Evolutionary conservation across 2,888 invertebrate species (phyloP), one percentile per base, ranked within the genome.

Genomic region (Cheilosia grossa): DNA sequence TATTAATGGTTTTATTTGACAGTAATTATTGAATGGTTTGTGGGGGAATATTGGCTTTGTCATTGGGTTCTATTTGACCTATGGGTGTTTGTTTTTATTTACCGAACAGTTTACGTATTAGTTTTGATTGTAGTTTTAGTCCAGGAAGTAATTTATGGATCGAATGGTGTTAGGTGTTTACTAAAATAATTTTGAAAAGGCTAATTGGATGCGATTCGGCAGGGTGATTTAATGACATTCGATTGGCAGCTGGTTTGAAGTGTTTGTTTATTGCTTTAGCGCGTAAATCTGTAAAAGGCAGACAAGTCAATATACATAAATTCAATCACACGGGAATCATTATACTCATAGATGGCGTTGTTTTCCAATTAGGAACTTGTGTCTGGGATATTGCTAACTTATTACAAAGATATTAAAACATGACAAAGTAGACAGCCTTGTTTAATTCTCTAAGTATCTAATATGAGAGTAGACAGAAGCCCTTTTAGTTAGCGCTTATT

Each of bases 1-100:
- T 49, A 15, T 64, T 19, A 37, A 17, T 4, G 15, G 19, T 37
- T 51, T 49, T 24, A 49, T 64, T 63, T 33, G 63, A 33, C 17
- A 61, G 27, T 17, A 47, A 19, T 30, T 47, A 63, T 63, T 17
- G 15, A 21, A n/a, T 24, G 27, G 30, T 6, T 44, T 47, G 30
- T 2, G 61, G 44, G 30, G 13, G 4, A 19, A n/a, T n/a, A 13
- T 15, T 13, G n/a, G 37, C 37, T 21, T 30, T 64, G 2, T 33
- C 13, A 9, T 15, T 5, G 10, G 19, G 30, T 47, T 27, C 27
- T 19, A n/a, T 42, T 42, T 24, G 10, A 44, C 27, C 15, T 9
- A 5, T 15, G 0, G 15, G 40, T 3, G 6, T 42, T 63, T 33
- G 63, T 4, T 61, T 27, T 49, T 37, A 37, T 49, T 49, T 33